phyloP scores from a whole-genome alignment of 2,113 vertebrate species.

The Pongo pygmaeus region DNA sequence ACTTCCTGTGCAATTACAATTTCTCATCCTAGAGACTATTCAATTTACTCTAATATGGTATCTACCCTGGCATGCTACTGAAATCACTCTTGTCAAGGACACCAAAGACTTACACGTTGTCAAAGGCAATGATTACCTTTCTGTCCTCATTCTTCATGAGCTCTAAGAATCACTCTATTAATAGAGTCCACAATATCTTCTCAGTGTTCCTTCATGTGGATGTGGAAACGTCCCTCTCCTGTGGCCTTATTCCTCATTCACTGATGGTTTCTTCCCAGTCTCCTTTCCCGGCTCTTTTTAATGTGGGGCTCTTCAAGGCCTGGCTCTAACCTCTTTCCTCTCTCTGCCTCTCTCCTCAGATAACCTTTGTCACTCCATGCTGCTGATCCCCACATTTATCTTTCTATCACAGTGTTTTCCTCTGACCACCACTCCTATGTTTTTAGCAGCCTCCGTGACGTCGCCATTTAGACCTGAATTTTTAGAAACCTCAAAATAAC shows the following conservation, averaged over 20 bases:
- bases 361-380: not conserved
- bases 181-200: not conserved
- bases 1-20: not conserved
- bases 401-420: not conserved
- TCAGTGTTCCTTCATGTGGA: not conserved
- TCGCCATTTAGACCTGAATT: not conserved
- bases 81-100: not conserved
- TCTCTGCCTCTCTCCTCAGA: not conserved
- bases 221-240: not conserved
- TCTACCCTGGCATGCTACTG: not conserved
- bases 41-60: not conserved
- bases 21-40: not conserved
- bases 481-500: not conserved
- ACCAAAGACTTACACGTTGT: not conserved
- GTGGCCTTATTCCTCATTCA: not conserved
- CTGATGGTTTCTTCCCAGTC: not conserved
- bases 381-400: not conserved
- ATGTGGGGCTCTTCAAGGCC: not conserved
- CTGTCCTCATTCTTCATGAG: not conserved
- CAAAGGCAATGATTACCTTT: not conserved
- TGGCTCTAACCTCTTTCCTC: not conserved
- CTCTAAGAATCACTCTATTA: not conserved
- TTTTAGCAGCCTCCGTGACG: not conserved
- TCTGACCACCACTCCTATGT: not conserved
- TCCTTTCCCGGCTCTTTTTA: not conserved